Percentiles rank a stretch among this genome's conserved stretches.
Conservation (phyloP, 1,140 invertebrate genomes). For the Drosophila tsacasi region DNA sequence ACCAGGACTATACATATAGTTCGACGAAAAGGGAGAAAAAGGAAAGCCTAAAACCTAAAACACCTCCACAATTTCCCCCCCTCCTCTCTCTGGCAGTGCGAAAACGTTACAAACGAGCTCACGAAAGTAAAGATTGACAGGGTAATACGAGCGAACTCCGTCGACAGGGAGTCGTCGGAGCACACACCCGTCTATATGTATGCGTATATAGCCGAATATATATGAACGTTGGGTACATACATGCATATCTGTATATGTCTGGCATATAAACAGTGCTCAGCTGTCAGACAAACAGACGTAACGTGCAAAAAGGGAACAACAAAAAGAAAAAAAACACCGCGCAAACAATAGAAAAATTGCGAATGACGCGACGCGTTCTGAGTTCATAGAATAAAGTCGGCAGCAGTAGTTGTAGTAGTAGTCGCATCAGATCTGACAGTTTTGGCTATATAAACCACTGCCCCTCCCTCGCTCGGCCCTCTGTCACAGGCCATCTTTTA, state of each 20-base stretch:
- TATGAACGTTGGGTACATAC: background rate
- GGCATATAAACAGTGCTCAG: constrained; percentile 69
- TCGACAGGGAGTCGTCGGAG: constrained; percentile 58
- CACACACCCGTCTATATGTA: constrained; percentile 21
- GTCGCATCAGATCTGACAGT: constrained; percentile 49
- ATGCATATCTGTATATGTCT: constrained; percentile 30
- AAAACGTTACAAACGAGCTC: constrained; percentile 57
- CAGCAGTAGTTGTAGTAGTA: background rate
- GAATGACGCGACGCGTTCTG: constrained; percentile 59
- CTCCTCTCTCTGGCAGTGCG: constrained; percentile 18
- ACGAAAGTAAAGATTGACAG: constrained; percentile 65
- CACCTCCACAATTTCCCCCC: constrained; percentile 26
- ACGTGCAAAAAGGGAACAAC: constrained; percentile 56
- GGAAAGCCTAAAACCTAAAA: constrained; percentile 5
- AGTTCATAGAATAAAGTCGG: constrained; percentile 50
- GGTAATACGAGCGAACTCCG: constrained; percentile 54
- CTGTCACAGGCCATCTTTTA: constrained; percentile 41
- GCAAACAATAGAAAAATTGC: constrained; percentile 64
- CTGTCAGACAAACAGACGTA: constrained; percentile 66
- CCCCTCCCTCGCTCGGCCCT: constrained; percentile 2
- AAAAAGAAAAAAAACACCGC: constrained; percentile 20
- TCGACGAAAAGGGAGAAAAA: background rate
- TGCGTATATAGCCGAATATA: constrained; percentile 19
- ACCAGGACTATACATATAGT: constrained; percentile 16
- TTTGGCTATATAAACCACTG: constrained; percentile 10